Base-by-base conservation (phyloP, 2,888 invertebrate species). In the Chelonus formosanus region DNA sequence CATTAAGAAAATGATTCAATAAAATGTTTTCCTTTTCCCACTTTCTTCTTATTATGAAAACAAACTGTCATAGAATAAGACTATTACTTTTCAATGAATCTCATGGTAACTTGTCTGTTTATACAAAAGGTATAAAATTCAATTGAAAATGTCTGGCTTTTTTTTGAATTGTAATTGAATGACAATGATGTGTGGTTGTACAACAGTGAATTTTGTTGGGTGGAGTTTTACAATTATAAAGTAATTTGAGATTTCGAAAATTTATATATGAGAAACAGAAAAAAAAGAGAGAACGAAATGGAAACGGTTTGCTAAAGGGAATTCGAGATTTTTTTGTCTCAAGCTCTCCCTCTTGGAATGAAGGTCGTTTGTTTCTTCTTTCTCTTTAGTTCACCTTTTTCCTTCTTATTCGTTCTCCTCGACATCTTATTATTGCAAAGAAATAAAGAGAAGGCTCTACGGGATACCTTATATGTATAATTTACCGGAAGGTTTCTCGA, bases 261-360 rank as follows among this genome's bases (percentile, higher is more conserved):
- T 44, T 20, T 52, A 31, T 52, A 52, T 32, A 60, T 10, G 40
- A 43, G 20, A 40, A 52, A 40, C 34, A 53, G 50, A 44, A 50
- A 57, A 53, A 53, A 56, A 61, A 56, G 60, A 50, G 43, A 50
- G 53, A 57, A 59, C 5, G 61, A 61, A 52, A 61, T 59, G 35
- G 59, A 65, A 66, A 61, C 58, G 58, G 52, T 61, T 66, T 66
- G 61, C 56, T 62, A 72, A 69, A 71, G 74, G 78, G 74, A 79
- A 79, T 75, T 70, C 72, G 78, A 79, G 78, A 78, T 73, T 78
- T 79, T 76, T 74, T 73, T 75, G 66, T 66, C 66, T 66, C 66
- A 61, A 66, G 56, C 45, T 60, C 73, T 71, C 71, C 69, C 70
- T 61, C 68, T 5, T 40, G 53, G 52, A 55, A 50, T 47, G 53